Conservation (phyloP, 2,888 invertebrate species). For the Phaedon cochleariae region DNA sequence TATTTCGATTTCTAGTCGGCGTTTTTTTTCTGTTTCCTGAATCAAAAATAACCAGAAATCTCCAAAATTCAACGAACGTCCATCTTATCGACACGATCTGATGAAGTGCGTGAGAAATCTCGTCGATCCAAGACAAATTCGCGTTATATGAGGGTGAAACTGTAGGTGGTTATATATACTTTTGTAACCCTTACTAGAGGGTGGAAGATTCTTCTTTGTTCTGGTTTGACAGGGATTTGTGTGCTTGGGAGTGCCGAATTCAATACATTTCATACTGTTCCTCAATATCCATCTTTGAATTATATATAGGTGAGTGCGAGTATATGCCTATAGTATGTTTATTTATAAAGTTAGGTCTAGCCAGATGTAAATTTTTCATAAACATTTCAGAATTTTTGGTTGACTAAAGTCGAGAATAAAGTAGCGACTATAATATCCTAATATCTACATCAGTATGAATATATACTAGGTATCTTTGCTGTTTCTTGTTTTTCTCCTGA, state of each 20-base stretch:
- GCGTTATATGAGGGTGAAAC: not conserved
- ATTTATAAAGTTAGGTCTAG: not conserved
- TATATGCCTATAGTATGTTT: not conserved
- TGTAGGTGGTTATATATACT: not conserved
- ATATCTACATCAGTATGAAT: no score
- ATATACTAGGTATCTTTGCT: no score
- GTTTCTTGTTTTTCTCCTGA: no score
- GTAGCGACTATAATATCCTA: no score
- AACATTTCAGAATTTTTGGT: not conserved
- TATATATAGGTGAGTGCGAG: not conserved
- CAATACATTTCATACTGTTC: no score
- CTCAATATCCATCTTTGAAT: no score
- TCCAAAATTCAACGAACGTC: not conserved
- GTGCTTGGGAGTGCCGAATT: not conserved
- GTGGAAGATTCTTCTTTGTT: constrained; percentile 2
- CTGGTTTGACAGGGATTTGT: not conserved
- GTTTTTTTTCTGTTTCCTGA: constrained; percentile 31
- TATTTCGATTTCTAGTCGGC: constrained; percentile 22
- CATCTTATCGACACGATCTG: not conserved
- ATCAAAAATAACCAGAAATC: not conserved
- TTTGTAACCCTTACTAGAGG: not conserved
- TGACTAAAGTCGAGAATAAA: not conserved
- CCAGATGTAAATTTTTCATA: not conserved
- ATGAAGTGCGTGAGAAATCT: not conserved
- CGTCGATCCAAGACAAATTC: not conserved